Evolutionary conservation across 2,797 vertebrate species (phyloP), one percentile per base, ranked within the genome.

Genomic region (Helarctos malayanus): DNA sequence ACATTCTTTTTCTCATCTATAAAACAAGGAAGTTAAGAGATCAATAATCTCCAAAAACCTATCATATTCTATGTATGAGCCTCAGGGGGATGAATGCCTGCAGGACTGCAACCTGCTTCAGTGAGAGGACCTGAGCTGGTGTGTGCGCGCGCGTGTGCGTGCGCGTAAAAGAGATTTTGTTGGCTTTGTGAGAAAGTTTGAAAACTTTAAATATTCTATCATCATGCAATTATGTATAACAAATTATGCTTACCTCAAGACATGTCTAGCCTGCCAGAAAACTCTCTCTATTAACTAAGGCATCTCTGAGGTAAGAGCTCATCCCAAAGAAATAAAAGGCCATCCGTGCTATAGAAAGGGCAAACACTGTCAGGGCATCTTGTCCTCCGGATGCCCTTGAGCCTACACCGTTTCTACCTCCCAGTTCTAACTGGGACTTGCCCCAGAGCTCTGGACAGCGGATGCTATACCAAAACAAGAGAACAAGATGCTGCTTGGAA

Each of bases 131-230:
- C 32, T 95, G 73, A 93, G 76, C 27, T 49, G 27, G 68, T 23
- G 35, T 23, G n/a, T 4, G 68, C 6, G 35, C 1, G 52, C 45
- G 65, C 11, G 65, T 11, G n/a, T 38, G 23, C 7, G 41, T 16
- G 41, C 2, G 80, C 45, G 54, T 59, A 92, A 87, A 86, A 21
- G 41, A 79, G 23, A 75, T 68, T 82, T 73, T 54, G 69, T 45
- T 89, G 23, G 32, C 32, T 69, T 84, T 95, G 80, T n/a, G 83
- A 91, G 11, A 54, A 90, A 86, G 45, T 78, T 61, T 54, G 15
- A 79, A 83, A 88, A 88, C 7, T 9, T 35, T 41, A 38, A n/a
- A 25, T 35, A 69, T 45, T 73, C 49, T 57, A 80, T 59, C 41
- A 85, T 69, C 57, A 41, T 68, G 21, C 49, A 88, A 83, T 56